Base-by-base conservation (phyloP, 2,888 invertebrate species). In the Gordius sp. region DNA sequence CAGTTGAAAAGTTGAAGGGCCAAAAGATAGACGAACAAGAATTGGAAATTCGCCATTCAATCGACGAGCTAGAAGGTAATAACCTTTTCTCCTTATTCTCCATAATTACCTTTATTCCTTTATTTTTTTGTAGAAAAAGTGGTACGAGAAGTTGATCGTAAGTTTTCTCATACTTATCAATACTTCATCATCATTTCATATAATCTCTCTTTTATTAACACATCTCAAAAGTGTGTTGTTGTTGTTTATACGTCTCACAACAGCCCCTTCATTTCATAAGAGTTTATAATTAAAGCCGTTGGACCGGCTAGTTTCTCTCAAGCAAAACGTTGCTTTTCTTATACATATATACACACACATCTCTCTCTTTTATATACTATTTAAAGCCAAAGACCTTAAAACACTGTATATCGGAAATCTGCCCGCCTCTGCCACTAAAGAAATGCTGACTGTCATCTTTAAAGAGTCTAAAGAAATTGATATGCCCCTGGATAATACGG, bases 401-500 rank as follows among this genome's bases (percentile, higher is more conserved):
- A 27, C 55, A 23, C 24, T 54, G 8, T 54, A 54, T 28, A 54
- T 54, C 16, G 55, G 55, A 13, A 54, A 54, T 27, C 27, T 54
- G 2, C 55, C 55, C 28, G 27, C 55, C 13, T 54, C 55, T 26
- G 55, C 55, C 20, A 54, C 55, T 4, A 54, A 54, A 54, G 55
- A 54, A 27, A 54, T 54, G 55, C 23, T 54, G 26, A 28, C 55
- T 26, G 55, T 54, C 28, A 54, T 54, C 8, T 54, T 54, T 28
- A 27, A 8, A 8, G 55, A 54, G 8, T 25, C 55, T 16, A 54
- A 54, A 28, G 28, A 27, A 4, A 26, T 26, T 54, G 55, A 54
- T 16, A 24, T 54, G 25, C 55, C 55, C 8, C 27, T 54, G 20
- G 55, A 54, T 28, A 54, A 54, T 20, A 54, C 55, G 8, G 28